Base-by-base conservation (phyloP, 2,888 invertebrate species). In the Andrena bicolor region DNA sequence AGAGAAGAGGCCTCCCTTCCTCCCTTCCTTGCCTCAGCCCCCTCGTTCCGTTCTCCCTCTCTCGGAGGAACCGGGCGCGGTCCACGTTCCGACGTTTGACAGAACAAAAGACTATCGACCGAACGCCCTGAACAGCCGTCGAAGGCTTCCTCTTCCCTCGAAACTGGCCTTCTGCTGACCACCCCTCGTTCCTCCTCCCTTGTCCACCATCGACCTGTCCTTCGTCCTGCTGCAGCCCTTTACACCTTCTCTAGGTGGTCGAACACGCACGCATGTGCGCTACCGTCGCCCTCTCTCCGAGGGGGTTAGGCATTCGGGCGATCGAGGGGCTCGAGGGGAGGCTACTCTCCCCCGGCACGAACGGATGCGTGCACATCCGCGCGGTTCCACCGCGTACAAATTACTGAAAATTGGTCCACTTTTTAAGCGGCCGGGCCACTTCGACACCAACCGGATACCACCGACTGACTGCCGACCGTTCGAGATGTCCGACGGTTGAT, bases 71-170 rank as follows among this genome's bases (percentile, higher is more conserved):
- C 87, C 90, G 88, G 90, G 90, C 90, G 91, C 92, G 92, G 92
- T 91, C 88, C 90, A 88, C 91, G 90, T 91, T 91, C 90, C 91
- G 90, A 93, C 91, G 90, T 93, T 93, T 93, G 93, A 93, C 93
- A 93, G 93, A 92, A 93, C 93, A 93, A 93, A 93, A 93, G 93
- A 91, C 91, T 90, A 91, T 92, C 91, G 91, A 91, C 90, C 91
- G 87, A 83, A 86, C 85, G 20, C 82, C 66, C 75, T 77, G 76
- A 64, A 88, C 78, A 41, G 74, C 73, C 65, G 68, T 73, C 75
- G 77, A 80, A 73, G 72, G 73, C 73, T 80, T 81, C 71, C 74
- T 75, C 75, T 63, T 73, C 73, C 69, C 73, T 74, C 69, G 82
- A 64, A 82, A 85, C 61, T 76, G 76, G 75, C 65, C 72, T 83